Evolutionary conservation across 2,888 invertebrate species (phyloP).

Genomic region (Calameuta idolon): DNA sequence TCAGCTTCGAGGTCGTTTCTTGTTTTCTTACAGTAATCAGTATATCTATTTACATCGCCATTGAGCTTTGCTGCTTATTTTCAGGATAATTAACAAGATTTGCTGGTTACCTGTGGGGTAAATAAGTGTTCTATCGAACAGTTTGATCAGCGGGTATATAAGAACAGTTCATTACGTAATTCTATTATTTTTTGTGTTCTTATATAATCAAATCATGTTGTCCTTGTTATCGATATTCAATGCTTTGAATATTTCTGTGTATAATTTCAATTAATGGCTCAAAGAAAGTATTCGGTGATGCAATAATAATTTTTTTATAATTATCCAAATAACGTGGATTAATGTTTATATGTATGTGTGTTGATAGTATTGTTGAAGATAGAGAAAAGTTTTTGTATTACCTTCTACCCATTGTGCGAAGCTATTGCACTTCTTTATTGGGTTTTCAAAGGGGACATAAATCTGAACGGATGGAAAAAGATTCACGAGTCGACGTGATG

Average conservation of each 20-base stretch:
- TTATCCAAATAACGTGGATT: no score
- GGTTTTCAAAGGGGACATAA: no score
- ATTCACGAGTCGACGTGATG: no score
- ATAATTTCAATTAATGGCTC: no score
- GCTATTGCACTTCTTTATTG: no score
- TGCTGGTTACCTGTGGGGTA: not conserved
- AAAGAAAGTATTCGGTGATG: no score
- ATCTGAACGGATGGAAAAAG: no score
- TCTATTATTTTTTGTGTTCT: not conserved
- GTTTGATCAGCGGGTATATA: not conserved
- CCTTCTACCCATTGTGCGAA: no score
- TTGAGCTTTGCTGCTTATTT: not conserved
- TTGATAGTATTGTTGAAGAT: no score
- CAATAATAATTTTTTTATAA: no score
- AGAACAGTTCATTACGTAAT: not conserved
- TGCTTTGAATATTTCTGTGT: not conserved
- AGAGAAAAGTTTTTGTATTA: no score
- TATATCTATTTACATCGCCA: not conserved
- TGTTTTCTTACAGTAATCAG: not conserved
- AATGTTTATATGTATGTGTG: no score
- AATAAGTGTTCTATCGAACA: not conserved
- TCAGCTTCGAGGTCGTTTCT: not conserved
- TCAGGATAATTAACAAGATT: not conserved
- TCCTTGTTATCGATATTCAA: not conserved
- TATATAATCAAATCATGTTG: not conserved